Conservation (phyloP, 1,140 invertebrate species). For the Lucilia cuprina region DNA sequence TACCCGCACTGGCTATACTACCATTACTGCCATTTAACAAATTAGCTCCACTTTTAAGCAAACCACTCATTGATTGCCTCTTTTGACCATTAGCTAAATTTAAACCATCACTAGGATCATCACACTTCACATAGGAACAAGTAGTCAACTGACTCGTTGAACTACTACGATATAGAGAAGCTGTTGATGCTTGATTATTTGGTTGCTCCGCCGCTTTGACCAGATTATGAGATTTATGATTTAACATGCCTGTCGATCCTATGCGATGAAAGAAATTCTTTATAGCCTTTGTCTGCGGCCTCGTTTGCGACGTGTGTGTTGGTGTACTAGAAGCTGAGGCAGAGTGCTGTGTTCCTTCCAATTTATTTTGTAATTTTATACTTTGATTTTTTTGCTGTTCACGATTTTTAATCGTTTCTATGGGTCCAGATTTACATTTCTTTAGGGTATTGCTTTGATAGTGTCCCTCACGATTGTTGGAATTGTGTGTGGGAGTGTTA, state of each 20-base stretch:
- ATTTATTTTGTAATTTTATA: conserved; percentile 37
- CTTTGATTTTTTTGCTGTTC: conserved; percentile 47
- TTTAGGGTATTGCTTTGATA: conserved; percentile 52
- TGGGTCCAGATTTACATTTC: conserved; percentile 56
- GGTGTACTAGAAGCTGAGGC: conserved; percentile 37
- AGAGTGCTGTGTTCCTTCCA: conserved; percentile 45
- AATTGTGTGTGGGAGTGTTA: not conserved
- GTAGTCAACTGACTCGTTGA: conserved; percentile 76
- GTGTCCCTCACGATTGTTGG: conserved; percentile 35
- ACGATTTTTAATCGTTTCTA: conserved; percentile 46
- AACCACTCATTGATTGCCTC: conserved; percentile 48
- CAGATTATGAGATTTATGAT: conserved; percentile 65
- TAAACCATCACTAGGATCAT: conserved; percentile 79
- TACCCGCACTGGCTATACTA: conserved; percentile 39
- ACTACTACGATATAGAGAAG: conserved; percentile 73
- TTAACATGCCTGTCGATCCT: conserved; percentile 78
- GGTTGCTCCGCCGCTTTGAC: conserved; percentile 60
- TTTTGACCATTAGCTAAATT: conserved; percentile 64
- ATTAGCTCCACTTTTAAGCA: conserved; percentile 59
- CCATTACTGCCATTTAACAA: conserved; percentile 31
- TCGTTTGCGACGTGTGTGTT: conserved; percentile 39
- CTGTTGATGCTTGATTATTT: conserved; percentile 38
- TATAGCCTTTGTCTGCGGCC: conserved; percentile 64
- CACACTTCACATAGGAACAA: conserved; percentile 76
- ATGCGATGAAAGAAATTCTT: conserved; percentile 78